Evolutionary conservation across 2,113 vertebrate species (phyloP).

Genomic region (Halcyon senegalensis): DNA sequence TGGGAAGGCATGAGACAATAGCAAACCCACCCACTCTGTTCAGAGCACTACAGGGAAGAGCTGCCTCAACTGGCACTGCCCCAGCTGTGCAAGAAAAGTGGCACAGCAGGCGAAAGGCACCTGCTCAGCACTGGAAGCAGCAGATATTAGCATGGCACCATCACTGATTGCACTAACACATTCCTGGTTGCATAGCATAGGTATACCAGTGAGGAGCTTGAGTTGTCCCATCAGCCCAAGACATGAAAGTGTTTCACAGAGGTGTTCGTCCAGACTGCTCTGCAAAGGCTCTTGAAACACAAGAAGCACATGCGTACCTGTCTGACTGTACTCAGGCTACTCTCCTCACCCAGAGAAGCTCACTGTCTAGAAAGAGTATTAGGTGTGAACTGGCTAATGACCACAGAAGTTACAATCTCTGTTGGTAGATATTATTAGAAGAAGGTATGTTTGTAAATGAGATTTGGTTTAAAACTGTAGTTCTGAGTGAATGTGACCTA

Average conservation of each 20-base stretch:
- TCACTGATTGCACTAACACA: not conserved
- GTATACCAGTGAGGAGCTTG: not conserved
- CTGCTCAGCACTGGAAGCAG: not conserved
- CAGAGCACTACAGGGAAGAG: not conserved
- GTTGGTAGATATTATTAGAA: not conserved
- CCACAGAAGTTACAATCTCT: not conserved
- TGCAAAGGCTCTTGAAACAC: not conserved
- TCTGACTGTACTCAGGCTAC: not conserved
- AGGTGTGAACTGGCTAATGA: not conserved
- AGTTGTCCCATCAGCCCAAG: not conserved
- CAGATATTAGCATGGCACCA: not conserved
- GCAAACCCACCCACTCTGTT: not conserved
- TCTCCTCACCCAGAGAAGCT: not conserved
- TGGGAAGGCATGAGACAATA: not conserved
- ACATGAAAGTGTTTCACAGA: not conserved
- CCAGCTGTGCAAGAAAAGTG: not conserved
- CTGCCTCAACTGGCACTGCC: not conserved
- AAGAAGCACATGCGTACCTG: fast-evolving
- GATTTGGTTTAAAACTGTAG: not conserved
- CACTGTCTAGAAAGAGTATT: not conserved
- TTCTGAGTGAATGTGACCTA: not conserved
- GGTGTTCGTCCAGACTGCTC: not conserved
- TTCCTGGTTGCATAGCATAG: not conserved
- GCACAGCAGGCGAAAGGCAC: not conserved
- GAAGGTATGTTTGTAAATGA: not conserved